Evolutionary conservation across 2,888 invertebrate species (phyloP), one percentile per base, ranked within the genome.

Genomic region (Ametastegia equiseti): DNA sequence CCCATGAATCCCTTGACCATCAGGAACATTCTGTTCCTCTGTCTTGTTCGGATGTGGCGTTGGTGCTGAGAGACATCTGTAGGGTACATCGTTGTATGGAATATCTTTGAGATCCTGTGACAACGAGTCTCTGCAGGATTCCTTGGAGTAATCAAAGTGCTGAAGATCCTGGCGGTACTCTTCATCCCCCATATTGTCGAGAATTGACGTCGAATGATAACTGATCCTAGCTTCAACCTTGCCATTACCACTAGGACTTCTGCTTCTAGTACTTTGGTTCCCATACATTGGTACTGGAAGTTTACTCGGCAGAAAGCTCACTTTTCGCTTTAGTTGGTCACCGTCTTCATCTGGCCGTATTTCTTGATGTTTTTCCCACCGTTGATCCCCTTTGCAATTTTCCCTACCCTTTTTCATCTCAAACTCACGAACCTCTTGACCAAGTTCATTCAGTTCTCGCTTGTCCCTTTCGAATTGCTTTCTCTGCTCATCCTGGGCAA

Each of bases 391-490:
- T 11, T 50, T 19, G 4, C 33, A 9, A 2, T 13, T 11, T 9
- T 19, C 75, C 75, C 75, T 50, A 23, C 45, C 42, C n/a, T 60
- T 78, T 60, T 78, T 39, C 78, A 83, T 6, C 82, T 36, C 15
- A 82, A 80, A 77, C 77, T 83, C 47, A 83, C 83, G 6, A 81
- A 81, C 19, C 83, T 81, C 83, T 57, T 83, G 79, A n/a, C 73
- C 36, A n/a, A 83, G 80, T n/a, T 83, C 81, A 36, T 82, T 80
- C 42, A 83, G 57, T 39, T 83, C 84, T n/a, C 65, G 82, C 23
- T 82, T 82, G 57, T 84, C 84, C 42, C 80, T 80, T 57, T 83
- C 82, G 69, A 69, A 84, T 60, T 82, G 84, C 9, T 71, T 57
- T 75, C 81, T 65, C 5, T 80, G 77, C 27, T 84, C 83, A 50